Evolutionary conservation across 1,140 invertebrate species (phyloP), one percentile per base, ranked within the genome.

Genomic region (Zophobas morio): DNA sequence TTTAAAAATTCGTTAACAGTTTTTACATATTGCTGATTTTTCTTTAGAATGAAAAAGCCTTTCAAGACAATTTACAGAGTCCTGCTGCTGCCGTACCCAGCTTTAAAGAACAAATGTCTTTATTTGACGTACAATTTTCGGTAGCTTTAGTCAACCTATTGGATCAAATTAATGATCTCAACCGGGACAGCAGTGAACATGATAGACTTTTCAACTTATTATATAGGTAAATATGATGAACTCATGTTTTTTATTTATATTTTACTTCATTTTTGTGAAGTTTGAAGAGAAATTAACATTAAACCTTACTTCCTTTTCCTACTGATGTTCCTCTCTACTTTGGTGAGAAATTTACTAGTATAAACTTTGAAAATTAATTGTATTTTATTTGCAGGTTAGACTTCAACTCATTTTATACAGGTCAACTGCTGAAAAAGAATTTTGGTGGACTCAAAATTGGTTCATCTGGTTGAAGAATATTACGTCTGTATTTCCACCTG

Each of bases 141-240:
- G 82, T 78, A 47, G 74, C 83, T 4, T 75, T 86, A 33, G 80
- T 82, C 51, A 77, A 78, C 3, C 74, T 86, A 1, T 74, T 86
- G 42, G 81, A 83, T 76, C 84, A 85, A 74, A 86, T 86, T 37
- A 84, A 84, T 63, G 81, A 84, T 42, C 66, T 85, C 2, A 85
- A 85, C 53, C 78, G 82, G 60, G 84, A 83, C 36, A 84, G 81
- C 36, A 84, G 84, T 54, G 84, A 86, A 71, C 84, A 86, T 49
- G 85, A 86, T 47, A 74, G 84, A 42, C 73, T 86, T 0, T 85
- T 85, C 71, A 86, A 86, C 82, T 81, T 86, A 37, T 71, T 86
- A 20, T 85, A 86, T 66, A 84, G 85, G 85, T 86, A 78, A 74
- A 56, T 77, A 33, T 37, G 35, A 63, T 56, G n/a, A 33, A 1